Percentiles rank a stretch among this genome's conserved stretches.
Evolutionary conservation across 92 coral and sea anemone genomes (phyloP).

Genomic region (Phenganax stokvisi): DNA sequence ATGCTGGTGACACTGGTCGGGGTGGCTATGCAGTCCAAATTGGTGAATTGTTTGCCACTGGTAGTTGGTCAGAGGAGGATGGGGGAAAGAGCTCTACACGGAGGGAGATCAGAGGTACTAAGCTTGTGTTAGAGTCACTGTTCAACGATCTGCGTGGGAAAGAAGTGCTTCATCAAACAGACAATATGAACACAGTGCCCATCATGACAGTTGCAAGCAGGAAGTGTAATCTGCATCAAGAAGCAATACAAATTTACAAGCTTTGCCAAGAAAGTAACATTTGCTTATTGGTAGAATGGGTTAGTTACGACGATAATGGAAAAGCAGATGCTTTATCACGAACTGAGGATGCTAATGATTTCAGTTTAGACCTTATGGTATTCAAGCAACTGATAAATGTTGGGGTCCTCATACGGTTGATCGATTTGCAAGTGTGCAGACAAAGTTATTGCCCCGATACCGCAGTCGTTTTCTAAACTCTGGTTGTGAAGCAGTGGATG

Average conservation of each 20-base stretch:
- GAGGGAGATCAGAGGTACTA: constrained; percentile 44
- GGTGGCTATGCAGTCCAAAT: constrained; percentile 46
- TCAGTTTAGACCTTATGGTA: constrained; percentile 42
- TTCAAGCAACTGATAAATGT: constrained; percentile 28
- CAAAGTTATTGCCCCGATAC: too few species aligned
- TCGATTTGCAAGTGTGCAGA: too few species aligned
- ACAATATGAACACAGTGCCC: constrained; percentile 45
- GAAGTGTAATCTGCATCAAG: constrained; percentile 44
- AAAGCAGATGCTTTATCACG: constrained; percentile 41
- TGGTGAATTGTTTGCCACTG: constrained; percentile 45
- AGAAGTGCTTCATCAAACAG: constrained; percentile 35
- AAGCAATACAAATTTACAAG: constrained; percentile 49
- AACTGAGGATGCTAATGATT: constrained; percentile 45
- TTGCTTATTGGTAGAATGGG: constrained; percentile 45
- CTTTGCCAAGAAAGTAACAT: too few species aligned
- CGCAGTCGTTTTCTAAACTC: too few species aligned
- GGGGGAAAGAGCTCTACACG: constrained; percentile 46
- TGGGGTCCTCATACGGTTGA: constrained; percentile 50
- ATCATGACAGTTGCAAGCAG: constrained; percentile 48
- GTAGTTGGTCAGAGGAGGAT: constrained; percentile 50
- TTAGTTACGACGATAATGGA: constrained; percentile 41
- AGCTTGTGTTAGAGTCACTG: too few species aligned
- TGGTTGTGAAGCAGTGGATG: too few species aligned
- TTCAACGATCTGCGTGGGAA: constrained; percentile 29
- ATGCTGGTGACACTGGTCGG: too few species aligned